A percentile compares a stretch with the other conserved stretches of the same genome.
Conservation (phyloP, 2,113 vertebrate species). For the Crotophaga sulcirostris region DNA sequence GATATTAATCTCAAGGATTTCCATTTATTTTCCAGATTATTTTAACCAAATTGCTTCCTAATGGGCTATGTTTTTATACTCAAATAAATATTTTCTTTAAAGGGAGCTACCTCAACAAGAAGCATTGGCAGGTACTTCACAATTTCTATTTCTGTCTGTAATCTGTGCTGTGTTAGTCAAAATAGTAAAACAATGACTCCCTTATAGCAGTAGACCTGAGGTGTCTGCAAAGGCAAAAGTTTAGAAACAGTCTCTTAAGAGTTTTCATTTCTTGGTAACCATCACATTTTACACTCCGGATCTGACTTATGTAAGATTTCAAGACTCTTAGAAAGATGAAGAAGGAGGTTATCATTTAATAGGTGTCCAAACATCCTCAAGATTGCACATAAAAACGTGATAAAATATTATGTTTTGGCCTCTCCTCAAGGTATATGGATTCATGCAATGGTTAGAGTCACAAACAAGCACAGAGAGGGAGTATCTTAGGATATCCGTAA, state of each 20-base stretch:
- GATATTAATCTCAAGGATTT: constrained; percentile 45
- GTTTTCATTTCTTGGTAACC: not conserved
- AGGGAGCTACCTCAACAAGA: not conserved
- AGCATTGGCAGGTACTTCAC: constrained; percentile 11
- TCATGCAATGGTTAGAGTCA: not conserved
- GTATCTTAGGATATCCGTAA: not conserved
- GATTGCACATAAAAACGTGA: not conserved
- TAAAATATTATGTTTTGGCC: not conserved
- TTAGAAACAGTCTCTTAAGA: not conserved
- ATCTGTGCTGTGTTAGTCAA: constrained; percentile 7
- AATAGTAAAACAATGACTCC: constrained; percentile 1
- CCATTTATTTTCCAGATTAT: constrained; percentile 62
- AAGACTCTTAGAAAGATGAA: not conserved
- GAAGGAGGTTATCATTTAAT: not conserved
- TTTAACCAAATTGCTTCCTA: constrained; percentile 40
- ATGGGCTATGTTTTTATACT: not conserved
- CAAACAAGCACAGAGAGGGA: not conserved
- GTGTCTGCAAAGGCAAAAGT: not conserved
- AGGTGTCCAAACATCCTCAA: not conserved
- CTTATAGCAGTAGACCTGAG: not conserved
- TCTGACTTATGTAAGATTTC: not conserved
- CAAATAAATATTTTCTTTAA: constrained; percentile 32
- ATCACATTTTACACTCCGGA: not conserved
- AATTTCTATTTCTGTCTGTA: constrained; percentile 28
- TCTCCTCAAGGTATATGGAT: not conserved